These are phyloP conservation scores for Hybognathus amarus DNA, from an alignment of 2,797 vertebrate species.

Conservation along the genomic window DNA sequence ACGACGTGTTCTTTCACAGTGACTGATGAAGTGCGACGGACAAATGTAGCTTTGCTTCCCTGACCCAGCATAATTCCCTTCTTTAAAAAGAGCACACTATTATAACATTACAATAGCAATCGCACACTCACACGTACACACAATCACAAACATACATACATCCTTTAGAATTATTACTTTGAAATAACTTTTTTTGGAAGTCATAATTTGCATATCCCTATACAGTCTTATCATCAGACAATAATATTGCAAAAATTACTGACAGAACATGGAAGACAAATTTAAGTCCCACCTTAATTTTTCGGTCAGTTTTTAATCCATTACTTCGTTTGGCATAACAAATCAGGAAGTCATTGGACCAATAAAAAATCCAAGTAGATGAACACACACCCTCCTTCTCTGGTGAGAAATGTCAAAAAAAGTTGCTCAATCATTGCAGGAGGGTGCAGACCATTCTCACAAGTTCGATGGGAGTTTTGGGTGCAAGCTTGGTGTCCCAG, in stretches of 20 bases:
- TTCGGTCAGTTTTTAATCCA: slow-evolving; percentile 26
- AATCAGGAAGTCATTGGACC: slow-evolving; percentile 53
- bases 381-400: slow-evolving; percentile 51
- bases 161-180: slow-evolving; percentile 38
- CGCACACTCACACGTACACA: neutral
- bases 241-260: slow-evolving; percentile 58
- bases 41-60: slow-evolving; percentile 46
- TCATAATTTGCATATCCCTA: slow-evolving; percentile 62
- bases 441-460: slow-evolving; percentile 81
- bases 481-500: slow-evolving; percentile 78
- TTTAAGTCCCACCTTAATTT: slow-evolving; percentile 51
- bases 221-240: slow-evolving; percentile 48
- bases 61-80: slow-evolving; percentile 45
- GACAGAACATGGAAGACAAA: slow-evolving; percentile 66
- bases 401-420: slow-evolving; percentile 58
- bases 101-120: slow-evolving; percentile 37
- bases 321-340: slow-evolving; percentile 56
- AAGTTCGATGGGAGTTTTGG: slow-evolving; percentile 94
- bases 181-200: slow-evolving; percentile 53
- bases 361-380: slow-evolving; percentile 48
- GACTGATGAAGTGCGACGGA: slow-evolving; percentile 37
- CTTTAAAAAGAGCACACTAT: slow-evolving; percentile 33
- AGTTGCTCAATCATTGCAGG: slow-evolving; percentile 65
- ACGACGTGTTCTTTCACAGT: slow-evolving; percentile 42
- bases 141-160: slow-evolving; percentile 23